phyloP scores from a whole-genome alignment of 2,113 vertebrate genomes.

The Columbina picui region DNA sequence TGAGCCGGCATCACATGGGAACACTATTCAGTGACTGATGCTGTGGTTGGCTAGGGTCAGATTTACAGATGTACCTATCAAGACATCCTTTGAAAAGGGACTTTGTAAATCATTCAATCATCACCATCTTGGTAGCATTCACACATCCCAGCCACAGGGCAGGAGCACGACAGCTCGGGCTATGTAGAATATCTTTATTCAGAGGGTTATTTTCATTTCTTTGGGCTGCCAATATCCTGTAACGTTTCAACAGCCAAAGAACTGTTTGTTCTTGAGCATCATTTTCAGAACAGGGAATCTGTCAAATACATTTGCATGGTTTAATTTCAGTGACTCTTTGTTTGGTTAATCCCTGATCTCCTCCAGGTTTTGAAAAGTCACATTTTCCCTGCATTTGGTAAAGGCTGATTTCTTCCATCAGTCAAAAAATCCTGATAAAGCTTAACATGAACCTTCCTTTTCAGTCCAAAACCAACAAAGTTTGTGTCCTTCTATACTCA shows the following conservation, averaged over 20 bases:
- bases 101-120: background rate
- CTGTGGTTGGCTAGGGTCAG: background rate
- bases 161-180: background rate
- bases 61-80: background rate
- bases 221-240: slow-evolving; percentile 9
- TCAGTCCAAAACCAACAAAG: background rate
- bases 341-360: background rate
- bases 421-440: background rate
- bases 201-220: background rate
- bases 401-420: background rate
- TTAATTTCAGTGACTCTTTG: slow-evolving; percentile 23
- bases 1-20: fast-evolving
- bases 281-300: slow-evolving; percentile 12
- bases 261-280: slow-evolving; percentile 38
- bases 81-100: background rate
- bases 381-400: background rate
- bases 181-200: background rate
- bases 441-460: background rate
- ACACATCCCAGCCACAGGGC: background rate
- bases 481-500: background rate
- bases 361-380: background rate
- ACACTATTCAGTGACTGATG: background rate
- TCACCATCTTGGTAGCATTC: background rate
- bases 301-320: slow-evolving; percentile 23
- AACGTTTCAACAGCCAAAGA: slow-evolving; percentile 34